These are phyloP conservation scores for Drosophila kokeensis DNA, from an alignment of 2,888 invertebrate genomes.

Conservation along the genomic window DNA sequence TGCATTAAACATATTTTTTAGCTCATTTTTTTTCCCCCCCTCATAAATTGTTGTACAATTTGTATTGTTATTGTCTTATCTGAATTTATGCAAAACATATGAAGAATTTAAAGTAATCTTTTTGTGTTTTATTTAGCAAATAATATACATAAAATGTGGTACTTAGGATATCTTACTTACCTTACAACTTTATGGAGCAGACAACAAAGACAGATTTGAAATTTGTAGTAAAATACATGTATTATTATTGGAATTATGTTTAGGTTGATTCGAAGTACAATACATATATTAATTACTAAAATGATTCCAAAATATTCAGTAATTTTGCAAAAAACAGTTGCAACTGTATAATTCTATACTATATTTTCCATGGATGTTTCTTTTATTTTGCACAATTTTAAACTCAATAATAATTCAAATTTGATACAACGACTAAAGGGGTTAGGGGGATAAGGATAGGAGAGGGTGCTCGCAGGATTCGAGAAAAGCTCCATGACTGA, in stretches of 20 bases:
- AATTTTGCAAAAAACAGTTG: constrained; percentile 56
- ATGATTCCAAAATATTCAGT: constrained; percentile 77
- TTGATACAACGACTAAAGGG: constrained; percentile 60
- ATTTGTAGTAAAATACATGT: constrained; percentile 59
- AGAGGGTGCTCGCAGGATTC: constrained; percentile 28
- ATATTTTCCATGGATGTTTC: constrained; percentile 38
- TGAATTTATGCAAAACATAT: background rate
- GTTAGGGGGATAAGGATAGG: background rate
- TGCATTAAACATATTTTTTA: background rate
- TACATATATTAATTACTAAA: constrained; percentile 70
- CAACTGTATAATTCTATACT: constrained; percentile 46
- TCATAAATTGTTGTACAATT: background rate
- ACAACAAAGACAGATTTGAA: background rate
- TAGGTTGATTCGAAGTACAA: constrained; percentile 78
- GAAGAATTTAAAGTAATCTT: background rate
- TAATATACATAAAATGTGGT: background rate
- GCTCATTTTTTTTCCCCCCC: background rate
- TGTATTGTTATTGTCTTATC: background rate
- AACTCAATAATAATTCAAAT: constrained; percentile 61
- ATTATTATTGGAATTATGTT: constrained; percentile 74
- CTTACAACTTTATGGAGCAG: constrained; percentile 36
- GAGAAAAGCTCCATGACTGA: constrained; percentile 38
- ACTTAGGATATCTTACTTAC: constrained; percentile 29
- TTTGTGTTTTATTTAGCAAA: background rate
- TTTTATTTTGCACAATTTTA: constrained; percentile 50